Conservation (phyloP, 2,888 invertebrate species). For the Osmoderma eremita region DNA sequence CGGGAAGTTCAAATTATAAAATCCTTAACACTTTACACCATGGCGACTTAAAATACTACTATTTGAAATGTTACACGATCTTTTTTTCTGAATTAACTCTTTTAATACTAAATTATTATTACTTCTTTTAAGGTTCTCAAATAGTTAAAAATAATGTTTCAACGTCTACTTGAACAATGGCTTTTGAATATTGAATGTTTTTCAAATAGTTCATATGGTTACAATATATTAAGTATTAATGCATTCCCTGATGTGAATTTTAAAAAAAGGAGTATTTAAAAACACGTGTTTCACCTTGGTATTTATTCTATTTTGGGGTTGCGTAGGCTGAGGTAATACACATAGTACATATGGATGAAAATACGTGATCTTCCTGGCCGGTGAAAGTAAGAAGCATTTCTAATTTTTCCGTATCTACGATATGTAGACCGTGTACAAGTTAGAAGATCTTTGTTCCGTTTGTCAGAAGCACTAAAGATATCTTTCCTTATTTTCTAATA, state of each 20-base stretch:
- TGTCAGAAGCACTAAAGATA: neutral
- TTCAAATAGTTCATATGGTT: no score
- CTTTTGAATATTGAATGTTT: no score
- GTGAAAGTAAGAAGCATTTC: slow-evolving; percentile 33
- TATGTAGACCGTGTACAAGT: slow-evolving; percentile 30
- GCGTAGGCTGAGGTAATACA: slow-evolving; percentile 33
- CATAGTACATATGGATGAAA: slow-evolving; percentile 5
- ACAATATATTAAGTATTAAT: neutral
- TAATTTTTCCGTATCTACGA: slow-evolving; percentile 27
- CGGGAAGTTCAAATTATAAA: no score
- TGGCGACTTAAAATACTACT: no score
- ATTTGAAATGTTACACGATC: no score
- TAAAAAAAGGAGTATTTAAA: slow-evolving; percentile 20
- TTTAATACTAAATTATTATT: no score
- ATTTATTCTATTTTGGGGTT: slow-evolving; percentile 41
- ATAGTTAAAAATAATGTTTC: no score
- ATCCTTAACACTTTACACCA: no score
- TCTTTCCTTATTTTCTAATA: no score
- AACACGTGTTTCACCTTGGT: slow-evolving; percentile 37
- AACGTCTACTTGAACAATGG: no score
- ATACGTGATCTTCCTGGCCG: slow-evolving; percentile 12
- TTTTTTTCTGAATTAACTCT: no score
- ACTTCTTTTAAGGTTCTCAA: no score
- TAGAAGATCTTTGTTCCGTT: slow-evolving; percentile 11
- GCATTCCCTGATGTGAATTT: neutral